phyloP scores from a whole-genome alignment of 2,113 vertebrate genomes.

The Nothoprocta perdicaria region DNA sequence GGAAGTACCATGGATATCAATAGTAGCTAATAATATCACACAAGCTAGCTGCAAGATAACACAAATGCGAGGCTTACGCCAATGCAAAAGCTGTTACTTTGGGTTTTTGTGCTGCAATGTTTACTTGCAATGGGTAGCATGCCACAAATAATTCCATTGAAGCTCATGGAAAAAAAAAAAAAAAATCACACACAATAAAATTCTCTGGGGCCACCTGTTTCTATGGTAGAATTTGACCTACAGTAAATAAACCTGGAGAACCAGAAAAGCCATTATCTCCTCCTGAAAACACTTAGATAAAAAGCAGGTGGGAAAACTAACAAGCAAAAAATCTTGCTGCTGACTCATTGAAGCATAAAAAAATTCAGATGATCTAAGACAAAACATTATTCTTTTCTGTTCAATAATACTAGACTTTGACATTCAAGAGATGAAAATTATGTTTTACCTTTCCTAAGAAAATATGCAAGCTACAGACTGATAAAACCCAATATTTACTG shows the following conservation, averaged over 20 bases:
- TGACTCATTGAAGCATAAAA: background rate
- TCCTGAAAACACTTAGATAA: background rate
- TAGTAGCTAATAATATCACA: background rate
- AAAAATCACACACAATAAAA: background rate
- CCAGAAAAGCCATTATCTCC: background rate
- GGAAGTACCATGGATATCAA: background rate
- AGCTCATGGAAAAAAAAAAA: background rate
- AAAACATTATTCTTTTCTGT: background rate
- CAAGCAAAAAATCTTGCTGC: background rate
- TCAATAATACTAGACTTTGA: background rate
- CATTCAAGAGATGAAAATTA: slow-evolving; percentile 27
- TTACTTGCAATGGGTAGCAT: background rate
- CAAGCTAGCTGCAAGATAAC: background rate
- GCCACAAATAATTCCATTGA: background rate
- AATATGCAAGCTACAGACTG: slow-evolving; percentile 9
- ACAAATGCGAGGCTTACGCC: background rate
- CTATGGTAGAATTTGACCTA: background rate
- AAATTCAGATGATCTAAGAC: background rate
- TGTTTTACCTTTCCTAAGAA: slow-evolving; percentile 34
- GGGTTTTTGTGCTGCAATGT: background rate
- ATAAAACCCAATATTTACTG: background rate
- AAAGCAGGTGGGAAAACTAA: background rate
- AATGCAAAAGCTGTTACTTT: background rate
- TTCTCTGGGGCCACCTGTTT: background rate
- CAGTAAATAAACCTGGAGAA: background rate